A percentile compares a stretch with the other conserved stretches of the same genome.
phyloP scores from a whole-genome alignment of 2,113 vertebrate species.

The Guaruba guarouba region DNA sequence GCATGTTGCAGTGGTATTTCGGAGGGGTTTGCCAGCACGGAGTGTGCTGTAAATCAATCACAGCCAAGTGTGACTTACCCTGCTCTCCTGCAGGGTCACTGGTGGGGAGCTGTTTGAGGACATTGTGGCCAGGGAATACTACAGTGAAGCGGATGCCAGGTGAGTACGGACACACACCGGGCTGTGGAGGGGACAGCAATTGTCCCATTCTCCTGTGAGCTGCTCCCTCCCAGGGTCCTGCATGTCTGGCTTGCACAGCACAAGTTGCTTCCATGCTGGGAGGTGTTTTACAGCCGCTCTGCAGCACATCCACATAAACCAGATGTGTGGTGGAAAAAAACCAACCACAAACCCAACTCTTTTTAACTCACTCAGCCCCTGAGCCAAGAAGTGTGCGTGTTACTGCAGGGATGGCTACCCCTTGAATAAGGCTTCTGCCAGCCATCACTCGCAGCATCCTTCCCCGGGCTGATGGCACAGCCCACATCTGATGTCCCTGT shows the following conservation, averaged over 20 bases:
- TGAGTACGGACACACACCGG: neutral
- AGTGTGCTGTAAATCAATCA: rapidly evolving
- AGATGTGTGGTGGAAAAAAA: neutral
- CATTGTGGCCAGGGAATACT: slow-evolving; percentile 84
- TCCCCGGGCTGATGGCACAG: neutral
- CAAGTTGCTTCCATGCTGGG: neutral
- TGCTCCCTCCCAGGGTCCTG: neutral
- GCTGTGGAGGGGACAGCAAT: neutral
- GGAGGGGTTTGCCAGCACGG: neutral
- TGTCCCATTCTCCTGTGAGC: neutral
- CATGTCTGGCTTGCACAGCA: neutral
- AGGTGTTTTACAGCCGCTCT: neutral
- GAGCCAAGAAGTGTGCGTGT: neutral
- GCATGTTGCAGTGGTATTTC: rapidly evolving
- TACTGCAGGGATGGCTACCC: neutral
- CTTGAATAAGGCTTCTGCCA: neutral
- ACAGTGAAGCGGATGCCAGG: slow-evolving; percentile 84
- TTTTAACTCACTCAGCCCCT: neutral
- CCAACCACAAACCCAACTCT: neutral
- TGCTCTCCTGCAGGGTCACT: slow-evolving; percentile 67
- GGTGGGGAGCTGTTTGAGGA: slow-evolving; percentile 83
- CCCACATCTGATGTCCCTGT: neutral
- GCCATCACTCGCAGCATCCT: neutral
- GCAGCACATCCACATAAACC: neutral
- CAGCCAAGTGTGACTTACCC: neutral